These are phyloP conservation scores for Tortrix viridana DNA, from an alignment of 2,888 invertebrate species.

Conservation along the genomic window DNA sequence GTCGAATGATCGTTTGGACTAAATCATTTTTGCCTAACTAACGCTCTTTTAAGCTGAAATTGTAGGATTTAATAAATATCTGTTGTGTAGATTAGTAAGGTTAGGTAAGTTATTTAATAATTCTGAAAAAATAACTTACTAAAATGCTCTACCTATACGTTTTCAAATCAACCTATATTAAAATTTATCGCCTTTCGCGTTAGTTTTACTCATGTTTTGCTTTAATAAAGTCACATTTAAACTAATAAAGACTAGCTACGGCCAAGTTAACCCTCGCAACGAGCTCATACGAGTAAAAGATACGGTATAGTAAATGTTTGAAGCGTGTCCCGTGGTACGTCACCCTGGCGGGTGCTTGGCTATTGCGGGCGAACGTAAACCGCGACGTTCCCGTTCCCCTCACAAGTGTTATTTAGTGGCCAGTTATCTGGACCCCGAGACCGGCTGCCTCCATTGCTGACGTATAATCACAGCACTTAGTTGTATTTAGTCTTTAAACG, in stretches of 20 bases:
- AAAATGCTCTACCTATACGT: no score
- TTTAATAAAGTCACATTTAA: neutral
- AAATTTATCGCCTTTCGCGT: no score
- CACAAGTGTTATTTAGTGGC: conserved; percentile 51
- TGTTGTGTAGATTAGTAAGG: no score
- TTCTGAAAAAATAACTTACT: no score
- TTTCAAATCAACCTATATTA: no score
- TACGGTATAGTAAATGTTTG: conserved; percentile 17
- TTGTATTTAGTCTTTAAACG: conserved; percentile 39
- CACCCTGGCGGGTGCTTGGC: conserved; percentile 47
- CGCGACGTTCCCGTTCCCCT: conserved; percentile 30
- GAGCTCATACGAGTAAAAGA: conserved; percentile 18
- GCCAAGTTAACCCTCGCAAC: conserved; percentile 3
- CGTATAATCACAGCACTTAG: conserved; percentile 38
- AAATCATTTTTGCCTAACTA: no score
- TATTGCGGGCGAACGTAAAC: conserved; percentile 50
- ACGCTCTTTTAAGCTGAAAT: no score
- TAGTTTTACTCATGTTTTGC: no score
- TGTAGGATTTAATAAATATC: no score
- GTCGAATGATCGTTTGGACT: no score
- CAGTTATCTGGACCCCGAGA: conserved; percentile 44
- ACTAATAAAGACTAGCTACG: neutral
- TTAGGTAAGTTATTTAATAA: no score
- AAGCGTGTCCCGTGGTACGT: conserved; percentile 7
- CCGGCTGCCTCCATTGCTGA: conserved; percentile 33